Base-by-base conservation (phyloP, 2,113 vertebrate species). In the Coptodon rendalli region DNA sequence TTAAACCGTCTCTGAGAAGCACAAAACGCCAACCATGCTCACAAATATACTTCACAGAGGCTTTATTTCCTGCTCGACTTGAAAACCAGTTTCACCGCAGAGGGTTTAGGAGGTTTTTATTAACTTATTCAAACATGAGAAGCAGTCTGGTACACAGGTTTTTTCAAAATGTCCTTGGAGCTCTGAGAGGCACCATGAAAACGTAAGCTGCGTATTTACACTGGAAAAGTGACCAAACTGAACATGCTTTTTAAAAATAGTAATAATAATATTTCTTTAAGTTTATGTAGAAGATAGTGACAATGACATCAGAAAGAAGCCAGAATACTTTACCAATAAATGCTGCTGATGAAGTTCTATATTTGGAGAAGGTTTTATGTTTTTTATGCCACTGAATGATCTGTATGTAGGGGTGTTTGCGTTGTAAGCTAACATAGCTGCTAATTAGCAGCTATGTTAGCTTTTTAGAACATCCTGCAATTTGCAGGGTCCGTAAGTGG, bases 31-130 rank as follows among this genome's bases (percentile, higher is more conserved):
- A 19, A 84, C 86, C 88, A 5, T 29, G 40, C 83, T 89, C 81
- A 90, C 57, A 91, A 88, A 90, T 88, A 90, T 43, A 84, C 91
- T 87, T 90, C 87, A 83, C 89, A 82, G 52, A 81, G 43, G 84
- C 82, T 89, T 87, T 83, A 68, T 73, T 80, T 91, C 87, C 83
- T 83, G 81, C 86, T 86, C 6, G 2, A 68, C 80, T 79, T 80
- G 16, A 88, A 88, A 84, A 89, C 24, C 88, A 83, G 81, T 54
- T 83, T 19, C 38, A 85, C 86, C 84, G 11, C 89, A 88, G 68
- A 84, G 56, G 34, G 79, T 86, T 89, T 52, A 48, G 80, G 84
- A 87, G 22, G 83, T 86, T 92, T 92, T 91, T 73, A 84, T 50
- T 82, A 89, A 88, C 80, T 87, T 66, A 81, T 87, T 89, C 45